Percentiles rank a stretch among this genome's conserved stretches.
Conservation (phyloP, 2,797 vertebrate genomes). For the Steatocranus sp. region DNA sequence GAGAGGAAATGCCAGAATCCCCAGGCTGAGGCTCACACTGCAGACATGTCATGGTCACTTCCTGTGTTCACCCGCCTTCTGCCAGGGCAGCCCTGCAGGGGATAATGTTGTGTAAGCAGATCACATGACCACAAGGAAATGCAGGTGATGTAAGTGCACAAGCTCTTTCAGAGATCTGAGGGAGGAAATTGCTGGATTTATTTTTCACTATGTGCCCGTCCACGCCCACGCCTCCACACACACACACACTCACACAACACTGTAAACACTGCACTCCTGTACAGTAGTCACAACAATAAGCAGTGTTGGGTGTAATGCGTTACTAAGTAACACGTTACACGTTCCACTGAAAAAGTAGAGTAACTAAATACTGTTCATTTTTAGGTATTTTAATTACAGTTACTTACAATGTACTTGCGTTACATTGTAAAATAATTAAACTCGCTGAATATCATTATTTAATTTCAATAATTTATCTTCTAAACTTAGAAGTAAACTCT, state of each 20-base stretch:
- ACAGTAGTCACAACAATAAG: background rate
- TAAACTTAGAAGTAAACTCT: too few species aligned
- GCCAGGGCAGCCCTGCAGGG: background rate
- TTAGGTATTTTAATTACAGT: too few species aligned
- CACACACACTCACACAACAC: background rate
- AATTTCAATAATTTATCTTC: too few species aligned
- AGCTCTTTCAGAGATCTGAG: background rate
- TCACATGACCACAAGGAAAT: background rate
- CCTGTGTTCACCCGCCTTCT: background rate
- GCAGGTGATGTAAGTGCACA: background rate
- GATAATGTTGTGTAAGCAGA: conserved; percentile 10
- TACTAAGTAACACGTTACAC: too few species aligned
- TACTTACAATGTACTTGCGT: too few species aligned
- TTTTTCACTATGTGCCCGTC: background rate
- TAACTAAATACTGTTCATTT: too few species aligned
- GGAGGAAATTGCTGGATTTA: background rate
- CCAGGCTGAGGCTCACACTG: background rate
- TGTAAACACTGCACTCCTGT: background rate
- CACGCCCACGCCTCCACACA: background rate
- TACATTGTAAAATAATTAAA: too few species aligned
- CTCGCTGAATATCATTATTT: too few species aligned
- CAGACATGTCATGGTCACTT: background rate
- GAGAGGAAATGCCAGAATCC: conserved; percentile 6
- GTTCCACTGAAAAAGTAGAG: too few species aligned
- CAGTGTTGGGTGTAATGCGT: too few species aligned